Evolutionary conservation across 2,888 invertebrate genomes (phyloP).

Genomic region (Alcis repandata): DNA sequence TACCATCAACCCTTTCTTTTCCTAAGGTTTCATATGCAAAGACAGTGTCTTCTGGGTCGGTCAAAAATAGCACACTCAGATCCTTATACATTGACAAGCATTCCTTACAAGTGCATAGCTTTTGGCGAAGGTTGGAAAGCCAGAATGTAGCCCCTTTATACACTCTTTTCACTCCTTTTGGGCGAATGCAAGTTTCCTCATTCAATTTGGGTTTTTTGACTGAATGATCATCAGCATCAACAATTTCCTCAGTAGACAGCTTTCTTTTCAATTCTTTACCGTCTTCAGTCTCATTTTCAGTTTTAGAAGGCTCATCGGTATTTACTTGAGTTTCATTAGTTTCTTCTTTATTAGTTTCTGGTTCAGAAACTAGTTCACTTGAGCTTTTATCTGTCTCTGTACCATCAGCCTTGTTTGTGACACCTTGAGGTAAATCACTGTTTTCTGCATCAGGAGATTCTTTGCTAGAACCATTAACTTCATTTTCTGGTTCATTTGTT

Average conservation of each 20-base stretch:
- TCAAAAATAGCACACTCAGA: slow-evolving; percentile 90
- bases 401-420: slow-evolving; percentile 23
- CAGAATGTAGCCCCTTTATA: slow-evolving; percentile 90
- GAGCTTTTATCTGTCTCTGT: slow-evolving; percentile 11
- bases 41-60: slow-evolving; percentile 94
- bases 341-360: slow-evolving; percentile 17
- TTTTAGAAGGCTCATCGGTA: slow-evolving; percentile 21
- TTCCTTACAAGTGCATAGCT: slow-evolving; percentile 90
- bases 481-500: slow-evolving; percentile 19
- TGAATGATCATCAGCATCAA: slow-evolving; percentile 51
- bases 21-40: slow-evolving; percentile 92
- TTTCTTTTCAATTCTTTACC: slow-evolving; percentile 67
- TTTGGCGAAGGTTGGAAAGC: slow-evolving; percentile 91
- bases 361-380: slow-evolving; percentile 3
- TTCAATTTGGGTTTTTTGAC: slow-evolving; percentile 70
- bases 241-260: slow-evolving; percentile 57
- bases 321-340: slow-evolving; percentile 13
- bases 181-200: slow-evolving; percentile 62
- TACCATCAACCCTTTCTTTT: slow-evolving; percentile 85
- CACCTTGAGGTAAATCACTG: slow-evolving; percentile 17
- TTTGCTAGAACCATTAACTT: slow-evolving; percentile 39
- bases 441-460: slow-evolving; percentile 35
- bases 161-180: slow-evolving; percentile 62
- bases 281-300: slow-evolving; percentile 23
- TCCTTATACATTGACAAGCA: slow-evolving; percentile 91